phyloP scores from a whole-genome alignment of 2,113 vertebrate genomes.

The Cyphomyrus discorhynchus region DNA sequence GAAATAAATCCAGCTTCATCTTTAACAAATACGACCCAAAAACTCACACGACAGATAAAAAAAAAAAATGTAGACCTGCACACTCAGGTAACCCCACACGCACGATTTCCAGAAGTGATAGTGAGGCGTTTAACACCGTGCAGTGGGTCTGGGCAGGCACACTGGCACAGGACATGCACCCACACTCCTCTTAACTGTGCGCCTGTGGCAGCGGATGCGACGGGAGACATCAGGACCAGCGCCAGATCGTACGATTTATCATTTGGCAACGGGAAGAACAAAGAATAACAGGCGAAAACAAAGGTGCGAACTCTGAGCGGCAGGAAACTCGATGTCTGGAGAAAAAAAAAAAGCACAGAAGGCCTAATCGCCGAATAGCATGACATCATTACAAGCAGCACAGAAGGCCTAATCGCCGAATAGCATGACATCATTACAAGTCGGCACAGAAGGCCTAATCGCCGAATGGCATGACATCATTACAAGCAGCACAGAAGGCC shows the following conservation, averaged over 20 bases:
- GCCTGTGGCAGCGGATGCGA: background rate
- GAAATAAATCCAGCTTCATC: too few relatives aligned
- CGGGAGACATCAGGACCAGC: background rate
- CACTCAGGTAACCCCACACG: background rate
- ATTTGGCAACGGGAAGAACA: conserved; percentile 13
- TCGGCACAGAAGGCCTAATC: conserved; percentile 23
- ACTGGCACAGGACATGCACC: background rate
- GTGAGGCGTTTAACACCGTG: background rate
- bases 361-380: conserved; percentile 29
- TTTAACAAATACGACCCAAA: background rate
- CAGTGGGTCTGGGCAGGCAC: background rate
- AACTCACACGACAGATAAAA: background rate
- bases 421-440: conserved; percentile 29
- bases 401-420: conserved; percentile 27
- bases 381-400: conserved; percentile 32
- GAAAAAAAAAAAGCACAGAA: conserved; percentile 19
- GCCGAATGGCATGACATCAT: conserved; percentile 33
- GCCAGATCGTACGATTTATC: conserved; percentile 15
- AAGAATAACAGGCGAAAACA: conserved; percentile 10
- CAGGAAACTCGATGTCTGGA: conserved; percentile 11
- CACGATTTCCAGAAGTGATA: background rate
- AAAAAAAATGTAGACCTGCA: background rate
- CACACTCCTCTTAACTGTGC: background rate
- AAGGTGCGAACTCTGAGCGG: conserved; percentile 22
- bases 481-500: conserved; percentile 21